phyloP scores from a whole-genome alignment of 2,888 invertebrate species.

The Eupithecia dodoneata region DNA sequence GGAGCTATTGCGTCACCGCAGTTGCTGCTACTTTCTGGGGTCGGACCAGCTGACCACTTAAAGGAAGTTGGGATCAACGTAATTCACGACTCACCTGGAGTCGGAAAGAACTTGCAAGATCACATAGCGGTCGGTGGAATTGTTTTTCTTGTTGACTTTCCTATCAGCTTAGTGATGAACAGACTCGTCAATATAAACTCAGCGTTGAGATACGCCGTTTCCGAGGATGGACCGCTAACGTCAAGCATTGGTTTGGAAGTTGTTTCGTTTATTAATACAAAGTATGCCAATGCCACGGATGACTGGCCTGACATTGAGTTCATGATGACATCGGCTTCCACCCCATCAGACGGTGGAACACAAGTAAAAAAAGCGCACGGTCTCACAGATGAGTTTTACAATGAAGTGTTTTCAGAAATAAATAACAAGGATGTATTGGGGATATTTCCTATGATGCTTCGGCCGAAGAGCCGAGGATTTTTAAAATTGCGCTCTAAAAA shows the following conservation, averaged over 20 bases:
- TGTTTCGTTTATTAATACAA: conserved; percentile 94
- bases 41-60: conserved; percentile 91
- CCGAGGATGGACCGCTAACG: conserved; percentile 94
- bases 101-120: conserved; percentile 94
- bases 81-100: conserved; percentile 91
- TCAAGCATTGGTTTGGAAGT: conserved; percentile 94
- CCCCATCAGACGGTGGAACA: conserved; percentile 92
- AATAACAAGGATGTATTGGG: conserved; percentile 91
- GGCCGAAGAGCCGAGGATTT: conserved; percentile 93
- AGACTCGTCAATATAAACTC: conserved; percentile 93
- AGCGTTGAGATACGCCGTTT: conserved; percentile 91
- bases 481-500: conserved; percentile 89
- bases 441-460: conserved; percentile 94
- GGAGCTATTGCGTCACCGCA: conserved; percentile 97
- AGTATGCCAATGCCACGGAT: conserved; percentile 93
- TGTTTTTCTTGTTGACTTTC: conserved; percentile 91
- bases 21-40: conserved; percentile 94
- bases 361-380: conserved; percentile 92
- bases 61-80: conserved; percentile 88
- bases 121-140: conserved; percentile 95
- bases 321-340: conserved; percentile 93
- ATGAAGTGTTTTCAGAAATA: conserved; percentile 89
- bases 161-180: conserved; percentile 91
- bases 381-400: conserved; percentile 91
- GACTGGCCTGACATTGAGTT: conserved; percentile 97